Evolutionary conservation across 2,797 vertebrate genomes (phyloP).

Genomic region (Mormyrus hasselquistii): DNA sequence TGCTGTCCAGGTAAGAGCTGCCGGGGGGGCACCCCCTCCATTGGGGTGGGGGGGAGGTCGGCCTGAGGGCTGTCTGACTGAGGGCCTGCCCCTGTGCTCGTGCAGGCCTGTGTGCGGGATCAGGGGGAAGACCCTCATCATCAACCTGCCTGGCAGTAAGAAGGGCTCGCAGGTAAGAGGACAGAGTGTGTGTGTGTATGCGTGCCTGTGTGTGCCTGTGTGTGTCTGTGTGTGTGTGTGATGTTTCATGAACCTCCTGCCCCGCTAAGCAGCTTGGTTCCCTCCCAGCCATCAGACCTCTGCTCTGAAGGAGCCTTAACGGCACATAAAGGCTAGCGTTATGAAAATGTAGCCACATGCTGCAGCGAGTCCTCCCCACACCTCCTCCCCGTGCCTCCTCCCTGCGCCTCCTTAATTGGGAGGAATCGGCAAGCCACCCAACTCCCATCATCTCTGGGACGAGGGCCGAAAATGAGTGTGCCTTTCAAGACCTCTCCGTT

Average conservation of each 20-base stretch:
- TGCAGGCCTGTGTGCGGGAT: conserved; percentile 93
- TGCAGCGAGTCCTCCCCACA: neutral
- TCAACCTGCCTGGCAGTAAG: conserved; percentile 97
- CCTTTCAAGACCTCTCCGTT: neutral
- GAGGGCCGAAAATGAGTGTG: neutral
- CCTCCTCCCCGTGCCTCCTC: neutral
- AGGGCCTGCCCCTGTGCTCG: conserved; percentile 22
- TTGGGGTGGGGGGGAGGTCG: neutral
- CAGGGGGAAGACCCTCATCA: conserved; percentile 95
- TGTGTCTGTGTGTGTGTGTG: neutral
- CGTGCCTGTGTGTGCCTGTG: conserved; percentile 12
- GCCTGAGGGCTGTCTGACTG: conserved; percentile 14
- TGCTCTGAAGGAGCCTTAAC: neutral
- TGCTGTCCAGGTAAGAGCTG: conserved; percentile 86
- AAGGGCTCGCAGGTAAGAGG: conserved; percentile 97
- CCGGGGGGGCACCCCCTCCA: neutral
- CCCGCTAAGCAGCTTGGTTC: neutral
- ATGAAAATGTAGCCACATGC: neutral
- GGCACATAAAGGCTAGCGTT: neutral
- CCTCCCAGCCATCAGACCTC: neutral
- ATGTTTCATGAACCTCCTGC: neutral
- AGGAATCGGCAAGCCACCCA: neutral
- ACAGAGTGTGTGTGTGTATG: conserved; percentile 72
- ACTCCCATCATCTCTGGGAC: neutral
- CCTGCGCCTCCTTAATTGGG: neutral